These are phyloP conservation scores for Archilochus colubris DNA, from an alignment of 2,113 vertebrate species.

Conservation along the genomic window DNA sequence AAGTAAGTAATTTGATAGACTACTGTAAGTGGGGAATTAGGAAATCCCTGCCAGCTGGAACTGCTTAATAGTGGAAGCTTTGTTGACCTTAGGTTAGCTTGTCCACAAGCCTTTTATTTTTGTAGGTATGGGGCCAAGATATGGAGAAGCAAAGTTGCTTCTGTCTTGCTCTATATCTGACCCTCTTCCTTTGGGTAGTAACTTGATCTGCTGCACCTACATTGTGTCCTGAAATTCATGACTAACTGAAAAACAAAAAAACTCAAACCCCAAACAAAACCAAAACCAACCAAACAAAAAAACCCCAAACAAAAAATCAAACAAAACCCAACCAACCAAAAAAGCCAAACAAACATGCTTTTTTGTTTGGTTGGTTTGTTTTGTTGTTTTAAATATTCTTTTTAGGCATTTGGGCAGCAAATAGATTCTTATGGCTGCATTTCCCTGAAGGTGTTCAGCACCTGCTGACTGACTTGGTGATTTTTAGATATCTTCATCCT, in stretches of 20 bases:
- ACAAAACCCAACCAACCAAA: too few relatives aligned
- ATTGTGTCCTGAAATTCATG: background rate
- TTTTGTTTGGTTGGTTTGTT: background rate
- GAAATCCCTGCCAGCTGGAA: constrained; percentile 31
- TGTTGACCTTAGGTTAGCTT: constrained; percentile 38
- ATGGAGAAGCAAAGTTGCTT: background rate
- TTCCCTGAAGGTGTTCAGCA: background rate
- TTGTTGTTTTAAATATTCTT: background rate
- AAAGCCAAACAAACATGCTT: background rate
- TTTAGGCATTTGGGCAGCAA: background rate
- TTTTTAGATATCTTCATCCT: background rate
- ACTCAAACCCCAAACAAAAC: background rate
- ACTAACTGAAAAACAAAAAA: background rate
- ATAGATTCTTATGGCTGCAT: background rate
- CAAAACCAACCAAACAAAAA: background rate
- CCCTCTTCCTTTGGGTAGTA: background rate
- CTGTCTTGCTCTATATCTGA: background rate
- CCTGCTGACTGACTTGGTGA: background rate
- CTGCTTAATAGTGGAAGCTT: constrained; percentile 27
- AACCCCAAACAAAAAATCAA: too few relatives aligned
- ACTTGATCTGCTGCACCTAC: background rate
- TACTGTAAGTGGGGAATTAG: background rate
- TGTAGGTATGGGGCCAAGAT: constrained; percentile 4
- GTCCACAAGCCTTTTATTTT: constrained; percentile 37
- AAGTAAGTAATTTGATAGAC: background rate